These are phyloP conservation scores for Salvator merianae DNA, from an alignment of 2,113 vertebrate genomes.

Conservation along the genomic window DNA sequence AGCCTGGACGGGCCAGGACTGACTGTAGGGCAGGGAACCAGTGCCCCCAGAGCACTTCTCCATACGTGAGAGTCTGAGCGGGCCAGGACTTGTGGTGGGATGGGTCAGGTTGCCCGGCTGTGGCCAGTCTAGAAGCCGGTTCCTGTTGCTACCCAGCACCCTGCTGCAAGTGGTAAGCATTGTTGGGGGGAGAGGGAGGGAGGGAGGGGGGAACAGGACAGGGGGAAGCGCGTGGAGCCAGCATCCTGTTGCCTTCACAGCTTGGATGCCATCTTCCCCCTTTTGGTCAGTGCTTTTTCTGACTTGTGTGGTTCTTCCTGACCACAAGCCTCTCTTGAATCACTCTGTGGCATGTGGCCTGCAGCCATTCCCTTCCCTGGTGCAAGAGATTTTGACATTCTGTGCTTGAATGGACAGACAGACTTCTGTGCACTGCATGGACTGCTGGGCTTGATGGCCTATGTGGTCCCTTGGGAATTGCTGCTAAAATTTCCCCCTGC, in stretches of 20 bases:
- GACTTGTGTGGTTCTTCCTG: conserved; percentile 17
- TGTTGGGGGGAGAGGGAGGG: neutral
- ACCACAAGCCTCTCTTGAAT: conserved; percentile 12
- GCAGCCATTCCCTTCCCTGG: conserved; percentile 25
- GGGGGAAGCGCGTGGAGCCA: conserved; percentile 30
- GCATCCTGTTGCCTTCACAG: conserved; percentile 58
- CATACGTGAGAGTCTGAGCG: conserved; percentile 9
- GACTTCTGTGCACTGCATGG: conserved; percentile 29
- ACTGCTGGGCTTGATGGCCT: conserved; percentile 26
- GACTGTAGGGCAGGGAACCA: conserved; percentile 38
- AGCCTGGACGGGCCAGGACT: conserved; percentile 39
- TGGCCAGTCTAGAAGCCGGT: conserved; percentile 17
- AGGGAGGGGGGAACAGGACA: neutral
- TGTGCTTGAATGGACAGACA: conserved; percentile 33
- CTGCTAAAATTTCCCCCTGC: conserved; percentile 27
- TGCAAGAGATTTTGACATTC: conserved; percentile 27
- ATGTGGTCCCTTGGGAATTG: conserved; percentile 30
- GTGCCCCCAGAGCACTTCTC: conserved; percentile 31
- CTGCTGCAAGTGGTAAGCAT: conserved; percentile 29
- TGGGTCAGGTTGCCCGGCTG: conserved; percentile 21
- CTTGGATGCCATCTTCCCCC: conserved; percentile 62
- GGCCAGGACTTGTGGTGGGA: conserved; percentile 26
- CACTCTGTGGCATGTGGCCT: conserved; percentile 18
- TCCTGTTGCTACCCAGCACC: conserved; percentile 16
- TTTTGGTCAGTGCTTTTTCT: conserved; percentile 48